These are phyloP conservation scores for Cuniculus paca DNA, from an alignment of 2,797 vertebrate genomes.

Conservation along the genomic window DNA sequence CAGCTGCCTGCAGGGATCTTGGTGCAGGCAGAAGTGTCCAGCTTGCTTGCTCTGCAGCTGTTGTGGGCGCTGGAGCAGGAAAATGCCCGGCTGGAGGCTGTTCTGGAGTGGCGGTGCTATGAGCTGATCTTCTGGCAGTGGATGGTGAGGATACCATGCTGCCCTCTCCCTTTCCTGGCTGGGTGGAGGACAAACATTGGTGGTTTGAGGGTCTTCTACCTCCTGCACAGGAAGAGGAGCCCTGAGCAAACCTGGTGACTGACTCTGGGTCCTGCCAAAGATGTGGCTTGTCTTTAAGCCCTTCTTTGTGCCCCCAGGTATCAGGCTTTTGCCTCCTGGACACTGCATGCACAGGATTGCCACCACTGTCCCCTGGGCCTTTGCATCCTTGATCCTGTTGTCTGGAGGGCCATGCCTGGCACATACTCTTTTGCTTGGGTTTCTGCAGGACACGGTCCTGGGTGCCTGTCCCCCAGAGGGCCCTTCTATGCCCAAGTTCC, in stretches of 20 bases:
- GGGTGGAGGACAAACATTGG: neutral
- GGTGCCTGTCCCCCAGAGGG: neutral
- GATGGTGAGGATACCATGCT: constrained; percentile 91
- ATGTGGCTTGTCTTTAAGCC: neutral
- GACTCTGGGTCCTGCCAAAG: neutral
- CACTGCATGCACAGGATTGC: neutral
- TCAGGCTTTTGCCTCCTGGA: neutral
- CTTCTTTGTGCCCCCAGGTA: neutral
- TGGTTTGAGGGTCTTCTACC: neutral
- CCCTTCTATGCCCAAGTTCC: neutral
- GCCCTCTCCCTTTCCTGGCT: neutral
- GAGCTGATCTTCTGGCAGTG: constrained; percentile 95
- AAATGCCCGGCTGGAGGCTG: constrained; percentile 91
- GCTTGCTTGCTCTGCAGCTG: constrained; percentile 86
- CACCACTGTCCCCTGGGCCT: neutral
- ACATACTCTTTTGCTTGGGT: neutral
- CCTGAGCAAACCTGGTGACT: neutral
- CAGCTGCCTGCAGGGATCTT: neutral
- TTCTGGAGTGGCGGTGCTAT: constrained; percentile 92
- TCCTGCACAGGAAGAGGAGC: neutral
- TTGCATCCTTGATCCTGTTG: fast-evolving
- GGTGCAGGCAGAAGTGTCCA: neutral
- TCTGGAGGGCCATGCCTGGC: neutral
- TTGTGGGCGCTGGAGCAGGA: constrained; percentile 87
- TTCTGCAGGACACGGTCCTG: constrained; percentile 75